A percentile compares a stretch with the other conserved stretches of the same genome.
These are phyloP conservation scores for Cetoscarus ocellatus DNA, from an alignment of 2,797 vertebrate species.

Conservation along the genomic window DNA sequence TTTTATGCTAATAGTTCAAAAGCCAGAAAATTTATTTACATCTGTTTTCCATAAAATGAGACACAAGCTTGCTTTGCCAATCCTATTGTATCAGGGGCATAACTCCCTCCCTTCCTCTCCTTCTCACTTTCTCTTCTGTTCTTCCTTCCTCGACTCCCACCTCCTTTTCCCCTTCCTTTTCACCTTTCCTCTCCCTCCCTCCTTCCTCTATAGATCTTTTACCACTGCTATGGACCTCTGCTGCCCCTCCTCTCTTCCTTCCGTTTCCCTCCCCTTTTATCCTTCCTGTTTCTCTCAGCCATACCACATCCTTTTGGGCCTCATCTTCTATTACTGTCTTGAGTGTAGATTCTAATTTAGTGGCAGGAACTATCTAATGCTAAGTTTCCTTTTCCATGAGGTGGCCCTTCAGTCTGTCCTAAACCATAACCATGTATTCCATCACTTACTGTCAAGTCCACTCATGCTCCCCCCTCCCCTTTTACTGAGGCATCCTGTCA, in stretches of 20 bases:
- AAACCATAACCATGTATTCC: background rate
- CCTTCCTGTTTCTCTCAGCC: conserved; percentile 15
- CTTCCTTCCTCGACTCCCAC: conserved; percentile 15
- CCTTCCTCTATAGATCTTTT: conserved; percentile 5
- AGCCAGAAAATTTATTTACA: background rate
- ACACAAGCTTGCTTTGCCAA: background rate
- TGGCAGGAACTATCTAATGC: background rate
- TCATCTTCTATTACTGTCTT: background rate
- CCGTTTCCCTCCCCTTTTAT: conserved; percentile 14
- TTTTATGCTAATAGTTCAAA: no score
- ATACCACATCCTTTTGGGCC: conserved; percentile 1
- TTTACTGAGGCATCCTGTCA: background rate
- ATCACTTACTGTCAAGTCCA: background rate
- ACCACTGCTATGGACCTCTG: conserved; percentile 9
- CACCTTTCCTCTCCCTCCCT: background rate
- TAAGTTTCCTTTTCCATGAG: background rate
- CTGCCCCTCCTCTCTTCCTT: background rate
- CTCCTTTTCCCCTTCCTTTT: conserved; percentile 8
- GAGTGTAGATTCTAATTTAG: background rate
- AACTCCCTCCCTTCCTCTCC: conserved; percentile 7
- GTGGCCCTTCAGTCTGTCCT: background rate
- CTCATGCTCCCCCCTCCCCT: background rate
- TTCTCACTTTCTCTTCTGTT: conserved; percentile 28
- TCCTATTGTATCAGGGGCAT: background rate
- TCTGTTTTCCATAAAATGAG: background rate